Conservation (phyloP, 2,113 vertebrate species). For the Anguilla rostrata region DNA sequence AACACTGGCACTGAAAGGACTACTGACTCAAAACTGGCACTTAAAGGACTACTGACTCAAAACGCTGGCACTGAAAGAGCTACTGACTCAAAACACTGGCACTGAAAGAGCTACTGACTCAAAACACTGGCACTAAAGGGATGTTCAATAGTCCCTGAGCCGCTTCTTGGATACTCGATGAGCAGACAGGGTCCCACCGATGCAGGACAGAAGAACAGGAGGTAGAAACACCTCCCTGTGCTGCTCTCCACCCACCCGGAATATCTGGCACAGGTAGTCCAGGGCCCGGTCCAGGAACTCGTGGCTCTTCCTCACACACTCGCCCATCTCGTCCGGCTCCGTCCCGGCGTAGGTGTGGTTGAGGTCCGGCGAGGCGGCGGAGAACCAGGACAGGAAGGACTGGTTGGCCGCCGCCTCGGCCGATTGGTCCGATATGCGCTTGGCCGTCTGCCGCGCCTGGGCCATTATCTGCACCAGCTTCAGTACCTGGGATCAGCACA, state of each 20-base stretch:
- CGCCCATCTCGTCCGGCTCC: constrained; percentile 84
- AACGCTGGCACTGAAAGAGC: too few relatives aligned
- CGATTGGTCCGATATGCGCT: constrained; percentile 83
- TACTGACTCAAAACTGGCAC: too few relatives aligned
- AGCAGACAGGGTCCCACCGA: too few relatives aligned
- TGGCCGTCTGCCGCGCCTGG: constrained; percentile 85
- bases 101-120: too few relatives aligned
- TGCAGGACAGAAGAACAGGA: too few relatives aligned
- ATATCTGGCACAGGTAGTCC: constrained; percentile 87
- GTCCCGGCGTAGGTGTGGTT: constrained; percentile 70
- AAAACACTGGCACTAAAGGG: too few relatives aligned
- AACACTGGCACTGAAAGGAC: too few relatives aligned
- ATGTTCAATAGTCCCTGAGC: too few relatives aligned
- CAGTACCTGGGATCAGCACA: constrained; percentile 71
- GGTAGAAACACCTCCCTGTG: neutral
- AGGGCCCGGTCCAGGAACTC: constrained; percentile 91
- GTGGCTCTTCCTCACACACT: constrained; percentile 87
- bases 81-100: too few relatives aligned
- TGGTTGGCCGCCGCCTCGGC: constrained; percentile 62
- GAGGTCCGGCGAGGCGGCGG: constrained; percentile 61
- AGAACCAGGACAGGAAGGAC: constrained; percentile 87
- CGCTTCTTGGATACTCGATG: too few relatives aligned
- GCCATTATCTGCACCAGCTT: constrained; percentile 87
- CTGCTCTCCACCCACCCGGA: constrained; percentile 71
- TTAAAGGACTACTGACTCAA: too few relatives aligned